Evolutionary conservation across 2,113 vertebrate genomes (phyloP).

Genomic region (Bostrychus sinensis): DNA sequence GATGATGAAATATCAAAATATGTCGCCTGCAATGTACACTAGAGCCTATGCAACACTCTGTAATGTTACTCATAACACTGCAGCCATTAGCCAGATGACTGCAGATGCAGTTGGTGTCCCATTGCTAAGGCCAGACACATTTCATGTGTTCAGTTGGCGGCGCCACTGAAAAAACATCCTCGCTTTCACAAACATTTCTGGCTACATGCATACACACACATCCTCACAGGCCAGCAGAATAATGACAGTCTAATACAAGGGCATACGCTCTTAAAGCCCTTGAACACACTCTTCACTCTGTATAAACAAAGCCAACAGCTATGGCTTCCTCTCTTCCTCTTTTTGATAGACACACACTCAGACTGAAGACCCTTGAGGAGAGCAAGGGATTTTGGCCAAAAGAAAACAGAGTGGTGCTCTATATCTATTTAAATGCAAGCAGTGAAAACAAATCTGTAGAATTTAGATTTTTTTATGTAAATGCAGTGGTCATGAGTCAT

Average conservation of each 20-base stretch:
- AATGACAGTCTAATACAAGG: slow-evolving; percentile 47
- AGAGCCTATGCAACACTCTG: slow-evolving; percentile 21
- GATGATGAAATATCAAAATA: slow-evolving; percentile 49
- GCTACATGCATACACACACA: slow-evolving; percentile 15
- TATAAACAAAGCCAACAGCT: slow-evolving; percentile 59
- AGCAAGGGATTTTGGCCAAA: slow-evolving; percentile 35
- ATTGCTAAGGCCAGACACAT: slow-evolving; percentile 40
- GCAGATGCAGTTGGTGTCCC: slow-evolving; percentile 11
- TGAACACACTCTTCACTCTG: slow-evolving; percentile 56
- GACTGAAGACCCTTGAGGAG: slow-evolving; percentile 37
- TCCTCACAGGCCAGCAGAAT: slow-evolving; percentile 32
- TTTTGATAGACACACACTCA: slow-evolving; percentile 6
- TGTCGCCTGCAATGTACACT: slow-evolving; percentile 6
- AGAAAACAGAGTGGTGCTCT: slow-evolving; percentile 46
- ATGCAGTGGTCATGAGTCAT: too few species aligned
- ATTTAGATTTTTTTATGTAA: too few species aligned
- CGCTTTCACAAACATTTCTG: slow-evolving; percentile 36
- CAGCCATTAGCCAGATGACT: slow-evolving; percentile 18
- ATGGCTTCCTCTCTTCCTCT: slow-evolving; percentile 3
- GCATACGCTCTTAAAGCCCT: slow-evolving; percentile 52
- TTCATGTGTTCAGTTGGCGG: slow-evolving; percentile 43
- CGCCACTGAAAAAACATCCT: slow-evolving; percentile 58
- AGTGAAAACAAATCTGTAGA: background rate
- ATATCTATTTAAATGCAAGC: background rate
- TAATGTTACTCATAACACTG: slow-evolving; percentile 17